phyloP scores from a whole-genome alignment of 2,888 invertebrate species.

The Nesidiocoris tenuis region DNA sequence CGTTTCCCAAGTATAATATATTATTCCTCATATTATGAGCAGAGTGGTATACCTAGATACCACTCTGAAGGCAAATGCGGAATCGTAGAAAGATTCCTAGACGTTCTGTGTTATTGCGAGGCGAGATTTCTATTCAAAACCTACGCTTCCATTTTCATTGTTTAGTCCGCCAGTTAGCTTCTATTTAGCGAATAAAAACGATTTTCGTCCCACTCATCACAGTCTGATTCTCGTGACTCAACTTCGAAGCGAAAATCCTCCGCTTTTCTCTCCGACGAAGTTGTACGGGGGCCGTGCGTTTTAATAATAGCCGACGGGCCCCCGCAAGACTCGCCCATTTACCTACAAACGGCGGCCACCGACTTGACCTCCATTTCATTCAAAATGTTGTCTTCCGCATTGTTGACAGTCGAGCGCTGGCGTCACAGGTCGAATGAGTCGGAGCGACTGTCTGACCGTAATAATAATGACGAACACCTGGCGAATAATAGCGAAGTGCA shows the following conservation, averaged over 20 bases:
- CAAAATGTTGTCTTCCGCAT: background rate
- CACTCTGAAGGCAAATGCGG: too few species aligned
- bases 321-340: background rate
- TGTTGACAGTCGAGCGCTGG: background rate
- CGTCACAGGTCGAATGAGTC: background rate
- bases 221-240: background rate
- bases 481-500: background rate
- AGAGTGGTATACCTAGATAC: too few species aligned
- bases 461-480: background rate
- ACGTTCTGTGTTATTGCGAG: too few species aligned
- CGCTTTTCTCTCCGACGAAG: background rate
- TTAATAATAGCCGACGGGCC: background rate
- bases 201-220: background rate
- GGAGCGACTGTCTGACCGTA: background rate
- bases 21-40: too few species aligned
- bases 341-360: background rate
- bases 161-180: too few species aligned
- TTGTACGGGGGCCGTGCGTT: background rate
- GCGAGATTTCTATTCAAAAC: too few species aligned
- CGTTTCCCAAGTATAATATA: too few species aligned
- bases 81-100: too few species aligned
- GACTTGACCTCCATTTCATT: background rate
- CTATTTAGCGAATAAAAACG: too few species aligned
- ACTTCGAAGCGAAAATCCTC: background rate
- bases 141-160: too few species aligned